Percentiles rank a stretch among this genome's conserved stretches.
These are phyloP conservation scores for Drosophila dives DNA, from an alignment of 2,888 invertebrate genomes.

Conservation along the genomic window DNA sequence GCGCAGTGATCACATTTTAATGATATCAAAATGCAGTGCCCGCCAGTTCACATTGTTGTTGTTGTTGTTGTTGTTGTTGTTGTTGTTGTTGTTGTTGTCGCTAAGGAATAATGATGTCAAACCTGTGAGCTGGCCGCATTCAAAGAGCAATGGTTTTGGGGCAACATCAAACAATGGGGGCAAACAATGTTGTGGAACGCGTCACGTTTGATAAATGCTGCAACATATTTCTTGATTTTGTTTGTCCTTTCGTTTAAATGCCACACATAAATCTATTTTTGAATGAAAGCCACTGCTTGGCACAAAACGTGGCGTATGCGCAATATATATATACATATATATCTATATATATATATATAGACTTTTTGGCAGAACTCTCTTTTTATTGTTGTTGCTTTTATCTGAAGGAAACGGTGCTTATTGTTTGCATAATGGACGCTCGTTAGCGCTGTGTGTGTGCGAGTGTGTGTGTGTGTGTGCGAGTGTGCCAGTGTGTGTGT, in stretches of 20 bases:
- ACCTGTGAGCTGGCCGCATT: conserved; percentile 18
- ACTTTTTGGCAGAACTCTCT: conserved; percentile 40
- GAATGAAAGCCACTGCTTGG: conserved; percentile 68
- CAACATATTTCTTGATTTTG: conserved; percentile 67
- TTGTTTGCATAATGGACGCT: conserved; percentile 82
- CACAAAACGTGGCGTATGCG: conserved; percentile 66
- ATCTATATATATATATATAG: background rate
- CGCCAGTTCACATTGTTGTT: conserved; percentile 28
- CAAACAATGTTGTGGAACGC: conserved; percentile 57
- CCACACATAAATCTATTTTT: conserved; percentile 82
- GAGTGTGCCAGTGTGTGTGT: conserved; percentile 16
- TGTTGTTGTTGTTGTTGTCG: conserved; percentile 13
- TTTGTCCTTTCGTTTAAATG: conserved; percentile 72
- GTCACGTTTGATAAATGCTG: conserved; percentile 77
- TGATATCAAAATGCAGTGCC: conserved; percentile 75
- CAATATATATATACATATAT: conserved; percentile 32
- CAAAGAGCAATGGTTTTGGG: background rate
- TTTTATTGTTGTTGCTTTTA: conserved; percentile 48
- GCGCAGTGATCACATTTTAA: conserved; percentile 82
- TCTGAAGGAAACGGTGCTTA: conserved; percentile 75
- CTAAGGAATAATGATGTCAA: conserved; percentile 65
- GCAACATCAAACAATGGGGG: conserved; percentile 12
- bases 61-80: conserved; percentile 12
- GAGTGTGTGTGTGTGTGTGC: conserved; percentile 6
- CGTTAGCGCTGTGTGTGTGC: conserved; percentile 66